A percentile compares a stretch with the other conserved stretches of the same genome.
These are phyloP conservation scores for Cuculus canorus DNA, from an alignment of 2,797 vertebrate genomes.

Conservation along the genomic window DNA sequence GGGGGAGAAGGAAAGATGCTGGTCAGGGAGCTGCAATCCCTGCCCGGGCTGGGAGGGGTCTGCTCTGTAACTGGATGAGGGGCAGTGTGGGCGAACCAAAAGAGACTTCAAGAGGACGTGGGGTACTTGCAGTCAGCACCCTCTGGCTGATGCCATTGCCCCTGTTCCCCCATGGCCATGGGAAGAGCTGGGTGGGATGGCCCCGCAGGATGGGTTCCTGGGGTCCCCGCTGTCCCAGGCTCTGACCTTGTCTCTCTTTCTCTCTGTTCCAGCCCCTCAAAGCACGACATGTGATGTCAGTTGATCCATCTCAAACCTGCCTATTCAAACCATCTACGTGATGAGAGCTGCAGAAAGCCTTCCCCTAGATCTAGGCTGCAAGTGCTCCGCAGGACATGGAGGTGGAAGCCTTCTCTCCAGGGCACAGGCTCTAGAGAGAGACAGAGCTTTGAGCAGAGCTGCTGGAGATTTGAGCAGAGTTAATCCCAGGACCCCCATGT, in stretches of 20 bases:
- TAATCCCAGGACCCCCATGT: no score
- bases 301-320: background rate
- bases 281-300: background rate
- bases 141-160: accelerated
- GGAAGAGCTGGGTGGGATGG: background rate
- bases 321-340: background rate
- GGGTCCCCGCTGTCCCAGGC: accelerated
- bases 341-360: background rate
- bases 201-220: background rate
- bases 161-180: no score
- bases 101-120: no score
- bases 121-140: no score
- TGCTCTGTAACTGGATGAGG: accelerated
- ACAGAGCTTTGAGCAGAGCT: no score
- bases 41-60: background rate
- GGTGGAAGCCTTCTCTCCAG: background rate
- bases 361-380: background rate
- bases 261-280: background rate
- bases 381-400: background rate
- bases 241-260: background rate
- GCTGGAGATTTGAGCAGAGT: no score
- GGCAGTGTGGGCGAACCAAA: background rate
- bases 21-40: background rate
- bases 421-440: no score
- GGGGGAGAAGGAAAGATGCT: background rate